Base-by-base conservation (phyloP, 92 coral and sea anemone species). In the Parazoanthus darwini region DNA sequence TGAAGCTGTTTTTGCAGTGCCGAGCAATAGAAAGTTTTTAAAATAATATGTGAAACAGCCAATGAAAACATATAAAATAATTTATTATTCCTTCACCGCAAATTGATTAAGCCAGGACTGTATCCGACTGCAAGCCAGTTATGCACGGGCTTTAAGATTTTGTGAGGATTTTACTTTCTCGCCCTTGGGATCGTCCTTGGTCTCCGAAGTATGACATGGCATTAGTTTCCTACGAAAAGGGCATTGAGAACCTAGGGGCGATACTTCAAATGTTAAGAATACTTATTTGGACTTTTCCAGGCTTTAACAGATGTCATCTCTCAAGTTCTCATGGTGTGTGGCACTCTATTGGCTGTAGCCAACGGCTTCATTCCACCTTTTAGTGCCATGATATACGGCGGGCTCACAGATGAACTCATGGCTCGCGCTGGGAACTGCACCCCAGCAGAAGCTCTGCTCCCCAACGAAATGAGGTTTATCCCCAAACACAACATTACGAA, bases 291-390 rank as follows among this genome's bases (percentile, higher is more conserved):
- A 39, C 42, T 35, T 8, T 54, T 90, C 39, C 91, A 95, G 98
- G 91, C 88, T 50, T 86, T 93, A 38, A 79, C 91, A 74, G 94
- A 96, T 75, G 88, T 90, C 59, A 14, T 93, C 70, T 76, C 97
- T 3, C 96, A 90, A 76, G 91, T 94, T 18, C 95, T 97, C 20
- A 86, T 95, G 94, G 86, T 97, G 73, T 89, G 94, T 84, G 99
- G 99, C 15, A 94, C 99, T 48, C 91, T 94, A 1, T 91, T 97
- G 76, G 99, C 99, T 48, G 93, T 97, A 14, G 90, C 92, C 35
- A 97, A 97, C 82, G 99, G 99, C 13, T 86, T 97, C 51, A 95
- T 97, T 38, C 99, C 98, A 0, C 92, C 99, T 5, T 88, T 97
- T 43, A 93, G 96, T 23, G 93, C 95, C 86, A 89, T 97, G 89